A percentile compares a stretch with the other conserved stretches of the same genome.
phyloP scores from a whole-genome alignment of 2,113 vertebrate species.

The Pardalotus punctatus region DNA sequence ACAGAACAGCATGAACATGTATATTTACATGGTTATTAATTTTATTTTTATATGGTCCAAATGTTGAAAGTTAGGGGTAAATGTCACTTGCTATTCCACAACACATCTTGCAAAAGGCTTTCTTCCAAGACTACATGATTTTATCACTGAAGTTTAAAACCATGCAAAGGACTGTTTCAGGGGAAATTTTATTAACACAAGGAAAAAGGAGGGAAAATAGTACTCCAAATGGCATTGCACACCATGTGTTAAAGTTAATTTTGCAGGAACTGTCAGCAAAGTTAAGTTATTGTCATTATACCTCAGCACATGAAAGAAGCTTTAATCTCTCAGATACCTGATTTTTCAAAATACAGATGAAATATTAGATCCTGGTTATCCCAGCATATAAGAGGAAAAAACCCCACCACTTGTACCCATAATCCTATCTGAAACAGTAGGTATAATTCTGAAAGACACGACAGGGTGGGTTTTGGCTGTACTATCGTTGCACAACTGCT shows the following conservation, averaged over 20 bases:
- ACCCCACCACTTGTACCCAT: neutral
- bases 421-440: neutral
- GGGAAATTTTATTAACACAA: neutral
- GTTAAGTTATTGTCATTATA: neutral
- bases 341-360: neutral
- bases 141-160: neutral
- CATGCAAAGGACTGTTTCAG: neutral
- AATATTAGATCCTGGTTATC: neutral
- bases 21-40: neutral
- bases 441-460: neutral
- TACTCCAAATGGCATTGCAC: neutral
- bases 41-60: neutral
- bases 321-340: neutral
- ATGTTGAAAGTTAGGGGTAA: neutral
- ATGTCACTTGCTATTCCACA: neutral
- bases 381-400: neutral
- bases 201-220: neutral
- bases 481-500: neutral
- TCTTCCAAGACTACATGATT: neutral
- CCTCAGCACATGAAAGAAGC: neutral
- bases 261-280: neutral
- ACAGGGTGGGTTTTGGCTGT: neutral
- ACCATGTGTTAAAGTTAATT: neutral
- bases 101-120: neutral
- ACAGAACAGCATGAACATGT: neutral